These are phyloP conservation scores for Ibidorhyncha struthersii DNA, from an alignment of 2,113 vertebrate genomes.

Conservation along the genomic window DNA sequence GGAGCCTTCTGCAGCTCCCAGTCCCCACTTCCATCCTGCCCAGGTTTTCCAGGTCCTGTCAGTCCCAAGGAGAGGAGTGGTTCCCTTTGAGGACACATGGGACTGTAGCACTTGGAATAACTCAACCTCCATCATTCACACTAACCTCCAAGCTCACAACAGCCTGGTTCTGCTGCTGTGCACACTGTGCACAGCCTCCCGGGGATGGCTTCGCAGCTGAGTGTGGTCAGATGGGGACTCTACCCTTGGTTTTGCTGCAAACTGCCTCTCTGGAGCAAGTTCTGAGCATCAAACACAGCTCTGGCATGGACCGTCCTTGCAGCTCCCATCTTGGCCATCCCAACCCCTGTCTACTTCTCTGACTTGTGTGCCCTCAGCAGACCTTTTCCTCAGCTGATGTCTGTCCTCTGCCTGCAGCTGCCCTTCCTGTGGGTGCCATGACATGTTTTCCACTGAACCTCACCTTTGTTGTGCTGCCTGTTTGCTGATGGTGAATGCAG, in stretches of 20 bases:
- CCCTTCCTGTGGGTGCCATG: neutral
- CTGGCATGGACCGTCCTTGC: neutral
- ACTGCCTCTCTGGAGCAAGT: neutral
- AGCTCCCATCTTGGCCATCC: neutral
- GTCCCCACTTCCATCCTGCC: neutral
- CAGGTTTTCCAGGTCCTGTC: neutral
- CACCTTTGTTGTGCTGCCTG: neutral
- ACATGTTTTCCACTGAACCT: neutral
- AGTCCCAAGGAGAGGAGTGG: neutral
- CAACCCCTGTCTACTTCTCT: neutral
- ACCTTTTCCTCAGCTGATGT: neutral
- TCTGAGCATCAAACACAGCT: neutral
- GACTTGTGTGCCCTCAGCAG: neutral
- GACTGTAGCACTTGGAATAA: neutral
- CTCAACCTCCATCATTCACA: neutral
- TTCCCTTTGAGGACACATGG: neutral
- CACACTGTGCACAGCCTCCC: neutral
- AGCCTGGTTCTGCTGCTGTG: neutral
- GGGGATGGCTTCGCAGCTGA: fast-evolving
- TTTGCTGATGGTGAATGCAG: neutral
- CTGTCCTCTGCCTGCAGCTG: neutral
- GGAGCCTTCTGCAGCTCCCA: neutral
- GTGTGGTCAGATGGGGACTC: neutral
- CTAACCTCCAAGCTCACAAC: neutral
- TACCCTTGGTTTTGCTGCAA: neutral